Evolutionary conservation across 2,113 vertebrate species (phyloP).

Genomic region (Mastomys natalensis): DNA sequence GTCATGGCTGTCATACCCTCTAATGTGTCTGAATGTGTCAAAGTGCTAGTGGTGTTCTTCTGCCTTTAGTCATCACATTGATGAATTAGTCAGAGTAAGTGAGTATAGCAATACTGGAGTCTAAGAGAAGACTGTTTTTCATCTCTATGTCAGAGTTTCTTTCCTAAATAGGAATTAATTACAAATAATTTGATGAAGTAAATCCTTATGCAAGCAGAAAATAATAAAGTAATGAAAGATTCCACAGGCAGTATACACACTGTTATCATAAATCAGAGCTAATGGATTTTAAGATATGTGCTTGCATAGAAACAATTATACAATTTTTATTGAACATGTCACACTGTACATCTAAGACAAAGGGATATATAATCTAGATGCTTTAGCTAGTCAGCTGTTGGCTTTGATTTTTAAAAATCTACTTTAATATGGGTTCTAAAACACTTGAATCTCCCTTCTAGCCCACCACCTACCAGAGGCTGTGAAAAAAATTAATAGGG

Average conservation of each 20-base stretch:
- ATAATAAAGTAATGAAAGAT: background rate
- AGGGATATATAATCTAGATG: background rate
- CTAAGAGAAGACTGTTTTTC: background rate
- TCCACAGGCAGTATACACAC: background rate
- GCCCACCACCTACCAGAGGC: too few species aligned
- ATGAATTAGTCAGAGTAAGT: background rate
- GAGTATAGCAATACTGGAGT: background rate
- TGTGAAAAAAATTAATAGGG: too few species aligned
- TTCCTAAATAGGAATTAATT: background rate
- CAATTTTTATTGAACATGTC: background rate
- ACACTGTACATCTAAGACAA: background rate
- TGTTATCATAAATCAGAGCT: background rate
- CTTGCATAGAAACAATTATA: background rate
- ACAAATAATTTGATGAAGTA: background rate
- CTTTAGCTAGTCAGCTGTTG: background rate
- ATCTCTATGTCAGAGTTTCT: background rate
- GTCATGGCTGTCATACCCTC: background rate
- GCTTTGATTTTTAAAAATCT: too few species aligned
- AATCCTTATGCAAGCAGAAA: background rate
- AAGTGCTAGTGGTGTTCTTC: background rate
- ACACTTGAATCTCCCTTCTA: too few species aligned
- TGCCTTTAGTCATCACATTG: background rate
- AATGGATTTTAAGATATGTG: background rate
- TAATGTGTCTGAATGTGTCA: background rate
- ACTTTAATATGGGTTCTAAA: too few species aligned